These are phyloP conservation scores for Apeltes quadracus DNA, from an alignment of 2,113 vertebrate genomes.

Conservation along the genomic window DNA sequence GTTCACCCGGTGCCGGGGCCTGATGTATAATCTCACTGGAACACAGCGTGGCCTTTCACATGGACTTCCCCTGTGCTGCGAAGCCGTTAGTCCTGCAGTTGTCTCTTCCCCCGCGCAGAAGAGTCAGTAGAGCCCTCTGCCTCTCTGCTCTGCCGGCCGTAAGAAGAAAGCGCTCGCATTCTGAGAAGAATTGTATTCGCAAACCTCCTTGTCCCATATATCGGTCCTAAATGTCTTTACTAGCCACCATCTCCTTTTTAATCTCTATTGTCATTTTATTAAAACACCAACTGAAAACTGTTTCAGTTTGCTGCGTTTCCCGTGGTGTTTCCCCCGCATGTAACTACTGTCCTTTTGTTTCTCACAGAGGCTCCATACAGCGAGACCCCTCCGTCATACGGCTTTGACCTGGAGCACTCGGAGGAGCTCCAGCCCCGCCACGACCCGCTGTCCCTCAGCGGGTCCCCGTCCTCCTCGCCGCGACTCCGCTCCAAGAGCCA, in stretches of 20 bases:
- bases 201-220: too few relatives aligned
- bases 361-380: conserved; percentile 82
- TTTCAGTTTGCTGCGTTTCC: conserved; percentile 3
- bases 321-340: conserved; percentile 16
- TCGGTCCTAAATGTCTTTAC: not conserved
- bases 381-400: conserved; percentile 81
- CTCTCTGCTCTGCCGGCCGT: conserved; percentile 29
- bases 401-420: conserved; percentile 82
- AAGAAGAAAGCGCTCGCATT: too few relatives aligned
- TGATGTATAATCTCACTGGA: conserved; percentile 58
- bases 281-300: not conserved
- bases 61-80: conserved; percentile 58
- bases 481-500: conserved; percentile 87
- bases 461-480: conserved; percentile 88
- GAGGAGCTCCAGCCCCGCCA: conserved; percentile 84
- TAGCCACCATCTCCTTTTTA: not conserved
- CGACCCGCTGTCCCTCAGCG: conserved; percentile 85
- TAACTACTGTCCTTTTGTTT: conserved; percentile 64
- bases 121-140: conserved; percentile 45
- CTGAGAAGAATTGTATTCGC: too few relatives aligned
- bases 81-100: conserved; percentile 39
- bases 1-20: conserved; percentile 43
- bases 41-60: conserved; percentile 65
- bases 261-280: not conserved
- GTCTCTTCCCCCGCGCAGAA: conserved; percentile 40